Base-by-base conservation (phyloP, 2,888 invertebrate species). In the Nudaria mundana region DNA sequence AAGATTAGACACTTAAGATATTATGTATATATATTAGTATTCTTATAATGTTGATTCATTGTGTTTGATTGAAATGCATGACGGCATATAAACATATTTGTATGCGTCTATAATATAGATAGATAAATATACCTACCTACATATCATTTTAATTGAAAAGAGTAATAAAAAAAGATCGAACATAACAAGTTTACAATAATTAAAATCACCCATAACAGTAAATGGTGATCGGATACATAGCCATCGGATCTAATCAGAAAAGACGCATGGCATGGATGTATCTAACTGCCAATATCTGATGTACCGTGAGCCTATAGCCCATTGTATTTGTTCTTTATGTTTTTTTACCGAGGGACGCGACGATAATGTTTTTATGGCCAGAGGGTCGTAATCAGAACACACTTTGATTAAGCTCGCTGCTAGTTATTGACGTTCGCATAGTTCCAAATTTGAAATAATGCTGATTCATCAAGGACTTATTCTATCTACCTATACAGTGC, bases 361-460 rank as follows among this genome's bases (percentile, higher is more conserved):
- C 81, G 87, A 86, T 88, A 87, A 87, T 88, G 88, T 87, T 87
- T 88, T 88, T 88, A 88, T 83, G 85, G 85, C 78, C 72, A 76
- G 82, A 83, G 80, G 76, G 76, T 70, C 66, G 75, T 88, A 85
- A 88, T 88, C 88, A 88, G 84, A 79, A 80, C 74, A 74, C 76
- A 74, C 71, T 78, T 83, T 86, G 85, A 87, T 88, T 86, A 88
- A 84, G 81, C 70, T 67, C 64, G 70, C 64, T 76, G 74, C 75
- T 78, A 76, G 75, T 77, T 79, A 76, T 70, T 29, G 13, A 8
- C 13, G 10, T 5, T 29, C 10, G 22, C 12, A 28, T 28, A 22
- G 7, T 22, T 16, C 10, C 18, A 29, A 34, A 24, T 12, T 34
- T 29, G 12, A 14, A 26, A 14, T 8, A 28, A 28, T 14, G 12